Conservation (phyloP, 2,888 invertebrate species). For the Meandrusa payeni region DNA sequence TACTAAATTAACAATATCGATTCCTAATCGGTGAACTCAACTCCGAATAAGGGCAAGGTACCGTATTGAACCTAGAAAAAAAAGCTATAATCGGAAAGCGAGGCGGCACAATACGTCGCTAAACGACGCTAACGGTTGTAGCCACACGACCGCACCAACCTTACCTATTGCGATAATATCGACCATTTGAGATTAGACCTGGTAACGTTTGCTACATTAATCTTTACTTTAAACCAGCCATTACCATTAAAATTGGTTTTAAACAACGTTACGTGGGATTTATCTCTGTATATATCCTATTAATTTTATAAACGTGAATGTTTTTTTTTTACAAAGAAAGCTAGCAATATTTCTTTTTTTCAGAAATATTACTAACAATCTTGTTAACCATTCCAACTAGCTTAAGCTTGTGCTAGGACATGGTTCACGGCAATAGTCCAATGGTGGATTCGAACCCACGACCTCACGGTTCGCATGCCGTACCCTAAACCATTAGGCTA, state of each 20-base stretch:
- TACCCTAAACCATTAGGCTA: too few relatives aligned
- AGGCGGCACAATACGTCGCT: constrained; percentile 16
- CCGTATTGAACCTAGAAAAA: constrained; percentile 19
- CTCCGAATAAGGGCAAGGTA: constrained; percentile 18
- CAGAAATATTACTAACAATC: too few relatives aligned
- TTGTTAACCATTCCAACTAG: too few relatives aligned
- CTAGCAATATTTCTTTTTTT: too few relatives aligned
- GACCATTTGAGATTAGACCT: constrained; percentile 8
- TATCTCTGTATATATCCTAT: too few relatives aligned
- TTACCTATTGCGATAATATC: constrained; percentile 7
- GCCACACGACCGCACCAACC: constrained; percentile 7
- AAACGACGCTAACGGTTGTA: constrained; percentile 19
- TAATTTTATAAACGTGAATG: too few relatives aligned
- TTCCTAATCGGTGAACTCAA: constrained; percentile 18
- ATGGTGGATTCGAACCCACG: too few relatives aligned
- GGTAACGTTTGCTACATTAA: constrained; percentile 15
- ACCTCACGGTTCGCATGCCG: too few relatives aligned
- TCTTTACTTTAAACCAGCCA: constrained; percentile 8
- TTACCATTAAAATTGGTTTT: constrained; percentile 11
- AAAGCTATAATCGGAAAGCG: constrained; percentile 20
- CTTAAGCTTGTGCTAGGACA: too few relatives aligned
- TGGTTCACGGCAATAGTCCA: too few relatives aligned
- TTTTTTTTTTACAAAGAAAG: too few relatives aligned
- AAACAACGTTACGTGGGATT: background rate
- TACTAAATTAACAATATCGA: constrained; percentile 11